Percentiles rank a stretch among this genome's conserved stretches.
phyloP scores from a whole-genome alignment of 2,888 invertebrate genomes.

The Cheilosia vernalis region DNA sequence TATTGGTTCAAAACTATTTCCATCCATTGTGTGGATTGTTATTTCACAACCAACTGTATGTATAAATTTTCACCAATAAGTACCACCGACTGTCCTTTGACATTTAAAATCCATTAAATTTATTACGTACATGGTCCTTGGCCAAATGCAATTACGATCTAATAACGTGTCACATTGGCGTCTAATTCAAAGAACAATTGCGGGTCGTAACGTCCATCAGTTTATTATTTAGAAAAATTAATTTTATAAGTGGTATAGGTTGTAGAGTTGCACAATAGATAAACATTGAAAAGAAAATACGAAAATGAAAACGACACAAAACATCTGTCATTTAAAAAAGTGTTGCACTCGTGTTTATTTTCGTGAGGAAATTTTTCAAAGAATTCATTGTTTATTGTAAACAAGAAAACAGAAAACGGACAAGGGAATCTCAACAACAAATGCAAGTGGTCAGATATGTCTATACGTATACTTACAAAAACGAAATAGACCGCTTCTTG shows the following conservation, averaged over 20 bases:
- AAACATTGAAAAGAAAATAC: constrained; percentile 23
- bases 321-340: constrained; percentile 34
- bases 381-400: constrained; percentile 26
- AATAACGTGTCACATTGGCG: constrained; percentile 16
- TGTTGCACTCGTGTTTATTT: constrained; percentile 31
- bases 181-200: constrained; percentile 21
- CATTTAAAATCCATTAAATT: constrained; percentile 20
- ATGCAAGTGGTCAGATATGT: constrained; percentile 12
- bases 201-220: constrained; percentile 31
- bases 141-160: constrained; percentile 23
- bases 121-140: constrained; percentile 21
- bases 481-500: neutral
- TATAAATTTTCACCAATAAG: constrained; percentile 5
- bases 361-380: constrained; percentile 13
- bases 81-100: constrained; percentile 14
- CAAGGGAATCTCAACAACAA: constrained; percentile 6
- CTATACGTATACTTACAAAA: neutral
- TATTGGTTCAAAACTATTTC: too few species aligned
- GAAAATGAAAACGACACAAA: constrained; percentile 1
- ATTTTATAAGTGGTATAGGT: neutral
- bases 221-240: neutral
- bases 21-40: too few species aligned
- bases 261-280: constrained; percentile 13
- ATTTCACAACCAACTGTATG: too few species aligned
- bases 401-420: constrained; percentile 25